Evolutionary conservation across 2,888 invertebrate species (phyloP), one percentile per base, ranked within the genome.

Genomic region (Pachliopta kotzebuea): DNA sequence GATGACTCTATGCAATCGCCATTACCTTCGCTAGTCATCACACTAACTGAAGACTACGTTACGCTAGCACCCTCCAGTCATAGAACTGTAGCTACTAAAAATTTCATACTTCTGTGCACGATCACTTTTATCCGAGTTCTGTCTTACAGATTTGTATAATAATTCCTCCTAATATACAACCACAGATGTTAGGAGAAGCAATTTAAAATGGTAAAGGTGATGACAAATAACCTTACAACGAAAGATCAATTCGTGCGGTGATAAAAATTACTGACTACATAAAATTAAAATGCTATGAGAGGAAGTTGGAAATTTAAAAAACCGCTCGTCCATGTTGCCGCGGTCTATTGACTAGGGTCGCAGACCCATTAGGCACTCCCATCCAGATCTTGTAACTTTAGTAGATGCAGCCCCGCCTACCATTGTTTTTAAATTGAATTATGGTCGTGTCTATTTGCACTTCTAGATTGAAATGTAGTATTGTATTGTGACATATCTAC

Each of bases 321-420:
- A 53, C 21, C 62, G 62, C 37, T 58, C 62, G 50, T 23, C 66
- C 59, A 54, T 62, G 53, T 79, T 77, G 82, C 76, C 75, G 74
- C 76, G 76, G 73, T 73, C 73, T 74, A 79, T 74, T 77, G 74
- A 76, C 76, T 75, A 77, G 76, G 78, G 77, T 80, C 80, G 77
- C 71, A 68, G 62, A 76, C 75, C 82, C 79, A 87, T 88, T 86
- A 86, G 86, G 83, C 88, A 76, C 90, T 80, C 90, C 90, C 88
- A 86, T 90, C 85, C 83, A 74, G 77, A 79, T 86, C 85, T 88
- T 85, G 84, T 85, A 84, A 84, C 86, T 87, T 89, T 89, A 88
- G 88, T 84, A 74, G 66, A 66, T 76, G 78, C 79, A 80, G 85
- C 90, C 86, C 81, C 88, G 80, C 90, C 90, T 85, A 79, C 79